These are phyloP conservation scores for Agonopterix heracliana DNA, from an alignment of 2,888 invertebrate genomes.

Conservation along the genomic window DNA sequence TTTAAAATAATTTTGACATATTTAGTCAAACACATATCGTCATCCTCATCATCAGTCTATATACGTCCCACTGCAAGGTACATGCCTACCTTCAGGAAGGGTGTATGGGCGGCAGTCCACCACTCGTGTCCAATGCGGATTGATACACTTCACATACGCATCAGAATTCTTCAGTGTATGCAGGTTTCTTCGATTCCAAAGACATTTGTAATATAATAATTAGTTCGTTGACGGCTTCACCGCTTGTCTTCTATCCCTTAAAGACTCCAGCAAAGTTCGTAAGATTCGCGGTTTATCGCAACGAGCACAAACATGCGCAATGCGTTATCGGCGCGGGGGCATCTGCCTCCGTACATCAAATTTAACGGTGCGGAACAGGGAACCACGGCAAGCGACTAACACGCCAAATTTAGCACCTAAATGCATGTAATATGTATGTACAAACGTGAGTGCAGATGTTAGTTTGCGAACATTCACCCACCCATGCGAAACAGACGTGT, in stretches of 20 bases:
- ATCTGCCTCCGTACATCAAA: constrained; percentile 56
- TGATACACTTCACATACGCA: too few relatives aligned
- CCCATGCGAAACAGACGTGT: constrained; percentile 34
- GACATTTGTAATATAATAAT: too few relatives aligned
- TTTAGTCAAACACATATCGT: too few relatives aligned
- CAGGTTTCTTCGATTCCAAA: too few relatives aligned
- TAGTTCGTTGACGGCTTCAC: too few relatives aligned
- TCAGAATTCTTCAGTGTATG: too few relatives aligned
- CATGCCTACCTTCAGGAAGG: too few relatives aligned
- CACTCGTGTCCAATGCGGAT: too few relatives aligned
- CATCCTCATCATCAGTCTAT: too few relatives aligned
- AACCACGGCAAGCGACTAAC: constrained; percentile 25
- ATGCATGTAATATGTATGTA: constrained; percentile 17
- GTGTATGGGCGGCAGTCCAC: too few relatives aligned
- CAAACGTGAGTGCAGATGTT: constrained; percentile 25
- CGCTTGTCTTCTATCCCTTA: background rate
- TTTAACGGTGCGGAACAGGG: constrained; percentile 58
- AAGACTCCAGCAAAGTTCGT: constrained; percentile 12
- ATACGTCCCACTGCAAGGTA: too few relatives aligned
- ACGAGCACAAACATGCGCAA: constrained; percentile 20
- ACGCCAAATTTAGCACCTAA: constrained; percentile 48
- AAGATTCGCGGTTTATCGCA: constrained; percentile 18
- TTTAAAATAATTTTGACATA: too few relatives aligned
- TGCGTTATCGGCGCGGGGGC: constrained; percentile 41
- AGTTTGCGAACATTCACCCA: constrained; percentile 33